phyloP scores from a whole-genome alignment of 2,797 vertebrate genomes.

The Chloroceryle amazona region DNA sequence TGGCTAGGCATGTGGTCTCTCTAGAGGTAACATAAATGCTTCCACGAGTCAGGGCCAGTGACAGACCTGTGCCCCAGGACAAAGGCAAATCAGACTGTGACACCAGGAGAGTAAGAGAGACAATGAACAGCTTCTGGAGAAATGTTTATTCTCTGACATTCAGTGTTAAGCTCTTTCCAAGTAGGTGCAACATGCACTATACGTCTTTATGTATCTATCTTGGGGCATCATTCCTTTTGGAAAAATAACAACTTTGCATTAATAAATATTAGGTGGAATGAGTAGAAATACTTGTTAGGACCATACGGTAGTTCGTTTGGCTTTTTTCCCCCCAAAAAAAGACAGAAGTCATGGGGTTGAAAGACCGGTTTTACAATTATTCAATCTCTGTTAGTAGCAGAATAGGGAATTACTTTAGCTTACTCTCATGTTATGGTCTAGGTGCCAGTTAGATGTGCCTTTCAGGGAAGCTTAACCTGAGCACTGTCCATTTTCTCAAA shows the following conservation, averaged over 20 bases:
- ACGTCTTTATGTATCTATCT: conserved; percentile 26
- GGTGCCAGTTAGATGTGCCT: neutral
- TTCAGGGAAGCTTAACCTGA: neutral
- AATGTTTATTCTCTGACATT: conserved; percentile 40
- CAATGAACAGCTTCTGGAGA: conserved; percentile 31
- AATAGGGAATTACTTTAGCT: conserved; percentile 43
- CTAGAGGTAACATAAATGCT: neutral
- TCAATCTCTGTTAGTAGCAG: conserved; percentile 14
- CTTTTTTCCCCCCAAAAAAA: neutral
- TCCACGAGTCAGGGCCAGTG: neutral
- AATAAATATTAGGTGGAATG: conserved; percentile 37
- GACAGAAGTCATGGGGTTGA: neutral
- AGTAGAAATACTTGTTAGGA: conserved; percentile 29
- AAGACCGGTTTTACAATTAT: neutral
- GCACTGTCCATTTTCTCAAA: neutral
- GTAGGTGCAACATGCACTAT: conserved; percentile 47
- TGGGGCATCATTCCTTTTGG: neutral
- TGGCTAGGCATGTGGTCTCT: neutral
- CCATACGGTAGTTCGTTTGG: neutral
- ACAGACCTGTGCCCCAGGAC: neutral
- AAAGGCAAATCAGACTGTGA: neutral
- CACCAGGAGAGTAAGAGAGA: neutral
- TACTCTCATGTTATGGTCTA: neutral
- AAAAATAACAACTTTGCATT: conserved; percentile 53
- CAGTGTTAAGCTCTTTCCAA: neutral